These are phyloP conservation scores for Cantharis lateralis DNA, from an alignment of 2,888 invertebrate genomes.

Conservation along the genomic window DNA sequence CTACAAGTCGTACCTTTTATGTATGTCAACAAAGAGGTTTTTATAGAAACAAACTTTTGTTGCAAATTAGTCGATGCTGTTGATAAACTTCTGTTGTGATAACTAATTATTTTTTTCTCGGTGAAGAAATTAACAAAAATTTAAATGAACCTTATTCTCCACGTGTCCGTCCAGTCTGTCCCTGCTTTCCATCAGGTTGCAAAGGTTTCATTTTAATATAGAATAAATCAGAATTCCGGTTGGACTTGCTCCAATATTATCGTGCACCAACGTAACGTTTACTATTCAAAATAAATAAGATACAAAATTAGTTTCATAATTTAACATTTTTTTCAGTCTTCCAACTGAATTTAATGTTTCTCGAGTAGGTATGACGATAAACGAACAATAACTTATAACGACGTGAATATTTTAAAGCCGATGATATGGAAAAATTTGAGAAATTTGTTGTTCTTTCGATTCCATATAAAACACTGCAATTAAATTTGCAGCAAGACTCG, in stretches of 20 bases:
- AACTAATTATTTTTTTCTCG: too few species aligned
- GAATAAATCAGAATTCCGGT: neutral
- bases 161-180: neutral
- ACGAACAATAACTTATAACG: neutral
- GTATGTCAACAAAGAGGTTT: too few species aligned
- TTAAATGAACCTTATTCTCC: neutral
- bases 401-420: neutral
- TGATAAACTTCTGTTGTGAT: too few species aligned
- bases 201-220: neutral
- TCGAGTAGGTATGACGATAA: neutral
- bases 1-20: too few species aligned
- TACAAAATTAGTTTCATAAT: neutral
- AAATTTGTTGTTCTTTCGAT: neutral
- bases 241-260: neutral
- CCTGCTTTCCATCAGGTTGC: neutral
- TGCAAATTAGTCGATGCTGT: too few species aligned
- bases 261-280: neutral
- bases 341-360: neutral
- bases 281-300: constrained; percentile 1
- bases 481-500: neutral
- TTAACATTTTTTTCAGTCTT: neutral
- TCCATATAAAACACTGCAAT: neutral
- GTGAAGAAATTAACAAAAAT: too few species aligned
- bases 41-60: too few species aligned
- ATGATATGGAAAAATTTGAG: neutral